phyloP scores from a whole-genome alignment of 2,797 vertebrate species.

The Acridotheres tristis region DNA sequence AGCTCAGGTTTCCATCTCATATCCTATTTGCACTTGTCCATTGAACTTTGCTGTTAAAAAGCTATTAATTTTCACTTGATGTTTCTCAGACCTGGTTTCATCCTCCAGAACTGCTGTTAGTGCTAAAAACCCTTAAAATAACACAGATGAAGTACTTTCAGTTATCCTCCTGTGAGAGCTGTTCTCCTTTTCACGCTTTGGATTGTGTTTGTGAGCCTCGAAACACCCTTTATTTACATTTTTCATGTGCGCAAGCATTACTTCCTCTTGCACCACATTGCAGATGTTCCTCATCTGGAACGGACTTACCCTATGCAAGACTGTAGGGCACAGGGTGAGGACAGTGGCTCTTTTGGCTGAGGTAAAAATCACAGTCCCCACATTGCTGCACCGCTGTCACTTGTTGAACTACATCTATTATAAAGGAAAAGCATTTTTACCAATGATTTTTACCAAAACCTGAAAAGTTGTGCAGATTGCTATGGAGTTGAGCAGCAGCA shows the following conservation, averaged over 20 bases:
- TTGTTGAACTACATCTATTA: not conserved
- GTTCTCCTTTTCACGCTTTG: not conserved
- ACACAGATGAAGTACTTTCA: not conserved
- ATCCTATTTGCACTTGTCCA: not conserved
- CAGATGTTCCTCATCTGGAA: conserved; percentile 8
- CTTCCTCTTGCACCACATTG: conserved; percentile 3
- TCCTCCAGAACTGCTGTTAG: not conserved
- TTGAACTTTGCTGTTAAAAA: not conserved
- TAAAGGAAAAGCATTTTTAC: not conserved
- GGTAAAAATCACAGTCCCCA: not conserved
- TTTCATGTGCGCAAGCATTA: not conserved
- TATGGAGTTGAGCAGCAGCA: not conserved
- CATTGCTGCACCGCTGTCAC: not conserved
- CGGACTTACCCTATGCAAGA: not conserved
- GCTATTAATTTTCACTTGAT: not conserved
- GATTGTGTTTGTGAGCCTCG: not conserved
- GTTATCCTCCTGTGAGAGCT: not conserved
- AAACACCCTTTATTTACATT: not conserved
- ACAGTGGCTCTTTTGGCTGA: not conserved
- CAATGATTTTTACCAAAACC: not conserved
- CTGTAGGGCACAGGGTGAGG: not conserved
- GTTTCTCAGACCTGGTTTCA: not conserved
- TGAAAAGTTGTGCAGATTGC: not conserved
- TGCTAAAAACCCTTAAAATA: not conserved
- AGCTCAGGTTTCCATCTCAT: not conserved